Conservation (phyloP, 2,888 invertebrate species). For the Lasioglossum malachurum region DNA sequence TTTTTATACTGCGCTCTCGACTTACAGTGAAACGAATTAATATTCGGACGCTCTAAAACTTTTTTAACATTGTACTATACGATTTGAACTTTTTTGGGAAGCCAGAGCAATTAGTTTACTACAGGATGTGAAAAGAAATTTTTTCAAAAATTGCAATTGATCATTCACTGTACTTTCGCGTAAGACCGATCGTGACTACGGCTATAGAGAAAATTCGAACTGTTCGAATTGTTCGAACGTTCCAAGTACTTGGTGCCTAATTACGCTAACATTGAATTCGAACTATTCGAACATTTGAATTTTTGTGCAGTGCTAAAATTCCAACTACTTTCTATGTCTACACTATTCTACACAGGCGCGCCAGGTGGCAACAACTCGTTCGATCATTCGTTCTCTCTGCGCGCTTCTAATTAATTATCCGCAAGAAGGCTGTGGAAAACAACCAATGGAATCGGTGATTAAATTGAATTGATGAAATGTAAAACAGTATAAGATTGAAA, state of each 20-base stretch:
- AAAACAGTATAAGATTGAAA: too few relatives aligned
- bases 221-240: neutral
- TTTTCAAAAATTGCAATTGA: too few relatives aligned
- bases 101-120: too few relatives aligned
- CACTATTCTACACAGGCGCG: too few relatives aligned
- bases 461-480: too few relatives aligned
- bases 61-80: too few relatives aligned
- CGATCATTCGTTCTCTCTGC: constrained; percentile 9
- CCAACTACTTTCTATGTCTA: neutral
- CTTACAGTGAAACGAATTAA: neutral
- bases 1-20: neutral
- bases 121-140: too few relatives aligned
- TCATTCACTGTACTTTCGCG: neutral
- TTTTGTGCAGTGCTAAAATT: neutral
- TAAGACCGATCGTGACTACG: neutral
- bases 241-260: too few relatives aligned
- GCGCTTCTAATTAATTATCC: neutral
- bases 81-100: too few relatives aligned
- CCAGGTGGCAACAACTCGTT: constrained; percentile 29
- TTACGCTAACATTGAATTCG: neutral
- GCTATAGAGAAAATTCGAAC: neutral
- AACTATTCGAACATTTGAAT: neutral
- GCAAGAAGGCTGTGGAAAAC: neutral
- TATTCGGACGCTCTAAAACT: too few relatives aligned
- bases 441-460: neutral